Evolutionary conservation across 2,113 vertebrate genomes (phyloP).

Genomic region (Pseudolaguvia tuberculata): DNA sequence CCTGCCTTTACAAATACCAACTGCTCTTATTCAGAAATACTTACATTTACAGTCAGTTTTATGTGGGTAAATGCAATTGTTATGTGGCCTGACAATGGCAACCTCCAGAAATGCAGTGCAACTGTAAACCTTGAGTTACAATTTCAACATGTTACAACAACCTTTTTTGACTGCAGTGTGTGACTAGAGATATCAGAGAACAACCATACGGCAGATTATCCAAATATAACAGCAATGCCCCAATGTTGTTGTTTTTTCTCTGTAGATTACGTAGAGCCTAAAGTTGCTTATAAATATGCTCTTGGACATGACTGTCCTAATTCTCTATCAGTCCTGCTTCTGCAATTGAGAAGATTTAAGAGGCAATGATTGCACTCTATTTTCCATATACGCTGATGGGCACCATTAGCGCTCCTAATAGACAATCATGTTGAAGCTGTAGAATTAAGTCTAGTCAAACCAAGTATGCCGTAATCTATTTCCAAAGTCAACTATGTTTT

Average conservation of each 20-base stretch:
- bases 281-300: neutral
- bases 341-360: conserved; percentile 8
- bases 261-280: neutral
- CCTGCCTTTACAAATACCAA: neutral
- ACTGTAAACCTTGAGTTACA: too few relatives aligned
- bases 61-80: too few relatives aligned
- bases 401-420: neutral
- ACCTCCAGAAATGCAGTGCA: too few relatives aligned
- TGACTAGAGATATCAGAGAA: neutral
- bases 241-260: neutral
- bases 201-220: neutral
- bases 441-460: neutral
- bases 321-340: neutral
- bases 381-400: neutral
- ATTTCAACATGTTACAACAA: neutral
- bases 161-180: neutral
- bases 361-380: conserved; percentile 17
- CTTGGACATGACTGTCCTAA: neutral
- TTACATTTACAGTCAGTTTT: too few relatives aligned
- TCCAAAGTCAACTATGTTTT: neutral
- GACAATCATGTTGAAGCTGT: neutral
- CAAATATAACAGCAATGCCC: neutral
- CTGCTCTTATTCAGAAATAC: too few relatives aligned
- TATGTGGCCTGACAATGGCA: too few relatives aligned
- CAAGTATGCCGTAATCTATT: neutral